Evolutionary conservation across 2,797 vertebrate species (phyloP).

Genomic region (Pempheris klunzingeri): DNA sequence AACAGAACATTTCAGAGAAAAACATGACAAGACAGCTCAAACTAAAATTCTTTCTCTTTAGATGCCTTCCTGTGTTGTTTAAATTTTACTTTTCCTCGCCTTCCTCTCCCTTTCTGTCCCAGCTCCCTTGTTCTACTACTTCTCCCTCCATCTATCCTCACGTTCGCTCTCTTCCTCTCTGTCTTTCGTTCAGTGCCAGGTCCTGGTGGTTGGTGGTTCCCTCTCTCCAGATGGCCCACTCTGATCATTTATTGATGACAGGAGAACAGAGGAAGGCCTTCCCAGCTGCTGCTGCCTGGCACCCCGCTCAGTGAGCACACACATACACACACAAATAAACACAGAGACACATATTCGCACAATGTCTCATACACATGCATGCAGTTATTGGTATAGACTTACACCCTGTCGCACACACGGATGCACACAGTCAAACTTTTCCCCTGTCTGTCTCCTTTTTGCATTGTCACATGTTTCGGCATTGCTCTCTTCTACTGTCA

Average conservation of each 20-base stretch:
- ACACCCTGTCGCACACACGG: constrained; percentile 27
- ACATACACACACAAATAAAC: constrained; percentile 52
- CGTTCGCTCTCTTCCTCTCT: constrained; percentile 34
- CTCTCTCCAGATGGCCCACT: constrained; percentile 91
- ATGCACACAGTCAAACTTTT: constrained; percentile 15
- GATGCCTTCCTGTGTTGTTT: constrained; percentile 1
- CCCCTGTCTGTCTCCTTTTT: constrained; percentile 55
- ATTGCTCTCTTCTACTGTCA: constrained; percentile 59
- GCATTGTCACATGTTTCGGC: constrained; percentile 65
- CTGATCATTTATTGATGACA: constrained; percentile 94
- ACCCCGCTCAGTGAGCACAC: constrained; percentile 79
- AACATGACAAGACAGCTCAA: background rate
- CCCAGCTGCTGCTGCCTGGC: constrained; percentile 89
- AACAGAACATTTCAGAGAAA: background rate
- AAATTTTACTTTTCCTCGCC: background rate
- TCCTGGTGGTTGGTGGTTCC: constrained; percentile 81
- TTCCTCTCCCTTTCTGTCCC: background rate
- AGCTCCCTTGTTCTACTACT: constrained; percentile 3
- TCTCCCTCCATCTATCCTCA: constrained; percentile 38
- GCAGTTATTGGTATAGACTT: constrained; percentile 49
- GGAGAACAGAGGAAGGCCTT: constrained; percentile 89
- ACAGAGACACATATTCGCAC: constrained; percentile 53
- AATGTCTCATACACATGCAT: constrained; percentile 40
- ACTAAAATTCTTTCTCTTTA: constrained; percentile 1
- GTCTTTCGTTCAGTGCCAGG: constrained; percentile 75